Base-by-base conservation (phyloP, 2,888 invertebrate genomes). In the Julus scandinavius region DNA sequence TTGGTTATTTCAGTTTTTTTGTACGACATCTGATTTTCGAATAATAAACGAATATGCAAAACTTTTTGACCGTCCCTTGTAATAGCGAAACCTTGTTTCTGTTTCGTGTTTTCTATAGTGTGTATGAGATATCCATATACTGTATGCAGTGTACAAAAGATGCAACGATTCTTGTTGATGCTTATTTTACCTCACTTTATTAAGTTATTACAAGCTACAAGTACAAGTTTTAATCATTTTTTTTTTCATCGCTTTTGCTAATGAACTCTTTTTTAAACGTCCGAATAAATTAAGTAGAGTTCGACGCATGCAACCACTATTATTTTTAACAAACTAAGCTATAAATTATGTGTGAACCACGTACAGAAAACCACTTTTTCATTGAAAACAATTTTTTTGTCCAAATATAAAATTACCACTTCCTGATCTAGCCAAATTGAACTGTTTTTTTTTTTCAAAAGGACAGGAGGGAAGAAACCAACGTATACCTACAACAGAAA, bases 321-420 rank as follows among this genome's bases (percentile, higher is more conserved):
- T 54, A 45, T 45, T 54, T 54, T 17, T 54, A 54, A 54, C 54
- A 54, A 17, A 38, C 80, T 38, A 38, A 38, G 15, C 80, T 80
- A 80, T 80, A 38, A 80, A 80, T 40, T 80, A 38, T 15, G 38
- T 80, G 38, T 38, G 45, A 38, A 72, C 11, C n/a, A 72, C 29
- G n/a, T 29, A 72, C 72, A 72, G 72, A 29, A 50, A 80, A 80
- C 38, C 15, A 80, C 80, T 80, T 80, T 80, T 80, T 80, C 29
- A 72, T 6, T 11, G 29, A 72, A 11, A 72, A 72, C 1, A 72
- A 72, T 15, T 80, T 80, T 80, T 38, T 80, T 9, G 13, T 80
- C 80, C 11, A 40, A 45, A 80, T 7, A 38, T 38, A 29, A 80
- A 80, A 29, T 38, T 80, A 15, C 80, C 2, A 80, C 80, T 80